Conservation (phyloP, 2,113 vertebrate species). For the Barbus barbus region DNA sequence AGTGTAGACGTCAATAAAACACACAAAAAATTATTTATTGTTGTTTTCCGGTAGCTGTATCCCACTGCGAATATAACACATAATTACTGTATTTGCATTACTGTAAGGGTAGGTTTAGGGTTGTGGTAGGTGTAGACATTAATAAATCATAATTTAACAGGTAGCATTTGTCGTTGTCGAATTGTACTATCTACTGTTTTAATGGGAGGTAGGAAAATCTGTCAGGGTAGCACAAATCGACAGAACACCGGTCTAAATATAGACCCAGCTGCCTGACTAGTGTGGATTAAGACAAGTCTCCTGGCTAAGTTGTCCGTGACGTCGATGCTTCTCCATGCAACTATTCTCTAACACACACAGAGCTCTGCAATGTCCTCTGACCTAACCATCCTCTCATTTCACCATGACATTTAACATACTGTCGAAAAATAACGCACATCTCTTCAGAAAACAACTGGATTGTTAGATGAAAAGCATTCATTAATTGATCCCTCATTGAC, state of each 20-base stretch:
- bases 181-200: too few relatives aligned
- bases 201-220: too few relatives aligned
- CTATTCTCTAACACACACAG: constrained; percentile 21
- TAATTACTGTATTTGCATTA: too few relatives aligned
- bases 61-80: too few relatives aligned
- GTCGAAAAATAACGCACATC: not conserved
- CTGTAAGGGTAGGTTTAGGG: too few relatives aligned
- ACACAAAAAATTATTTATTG: too few relatives aligned
- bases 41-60: too few relatives aligned
- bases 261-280: constrained; percentile 64
- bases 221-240: too few relatives aligned
- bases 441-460: not conserved
- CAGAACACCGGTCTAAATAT: constrained; percentile 67
- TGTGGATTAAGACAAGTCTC: constrained; percentile 61
- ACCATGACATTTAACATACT: not conserved
- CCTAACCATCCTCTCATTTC: not conserved
- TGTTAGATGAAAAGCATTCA: not conserved
- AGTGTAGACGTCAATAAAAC: too few relatives aligned
- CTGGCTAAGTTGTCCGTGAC: constrained; percentile 55
- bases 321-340: constrained; percentile 53
- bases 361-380: not conserved
- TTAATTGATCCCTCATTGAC: not conserved
- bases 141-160: too few relatives aligned
- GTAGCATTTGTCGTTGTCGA: too few relatives aligned
- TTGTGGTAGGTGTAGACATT: too few relatives aligned